Conservation (phyloP, 2,888 invertebrate genomes). For the Calliopum simillimum region DNA sequence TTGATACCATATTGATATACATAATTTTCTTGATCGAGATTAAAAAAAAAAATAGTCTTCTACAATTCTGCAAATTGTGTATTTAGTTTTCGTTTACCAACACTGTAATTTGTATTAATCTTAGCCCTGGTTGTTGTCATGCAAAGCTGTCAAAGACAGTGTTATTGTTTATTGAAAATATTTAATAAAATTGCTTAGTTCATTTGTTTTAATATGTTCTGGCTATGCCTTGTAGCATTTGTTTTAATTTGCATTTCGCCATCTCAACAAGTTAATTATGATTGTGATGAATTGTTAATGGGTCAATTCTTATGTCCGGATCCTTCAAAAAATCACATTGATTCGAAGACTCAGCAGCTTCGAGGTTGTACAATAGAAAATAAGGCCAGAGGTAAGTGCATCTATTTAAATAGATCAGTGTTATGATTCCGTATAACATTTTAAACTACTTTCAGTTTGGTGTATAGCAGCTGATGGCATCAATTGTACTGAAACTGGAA, state of each 20-base stretch:
- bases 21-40: too few relatives aligned
- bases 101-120: too few relatives aligned
- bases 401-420: not conserved
- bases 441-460: constrained; percentile 70
- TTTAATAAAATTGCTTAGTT: not conserved
- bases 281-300: constrained; percentile 79
- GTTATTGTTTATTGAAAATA: too few relatives aligned
- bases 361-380: constrained; percentile 83
- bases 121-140: too few relatives aligned
- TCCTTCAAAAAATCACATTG: constrained; percentile 81
- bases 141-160: too few relatives aligned
- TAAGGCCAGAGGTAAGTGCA: constrained; percentile 79
- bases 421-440: constrained; percentile 50
- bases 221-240: not conserved
- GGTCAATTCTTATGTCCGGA: constrained; percentile 88
- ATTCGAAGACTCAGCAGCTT: constrained; percentile 89
- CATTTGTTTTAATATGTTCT: constrained; percentile 1
- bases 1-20: too few relatives aligned
- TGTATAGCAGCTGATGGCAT: constrained; percentile 88
- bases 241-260: constrained; percentile 28
- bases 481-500: constrained; percentile 82
- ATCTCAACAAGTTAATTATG: constrained; percentile 60
- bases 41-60: too few relatives aligned
- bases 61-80: too few relatives aligned
- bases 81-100: too few relatives aligned